Conservation (phyloP, 2,797 vertebrate genomes). For the Loris lydekkerianus region DNA sequence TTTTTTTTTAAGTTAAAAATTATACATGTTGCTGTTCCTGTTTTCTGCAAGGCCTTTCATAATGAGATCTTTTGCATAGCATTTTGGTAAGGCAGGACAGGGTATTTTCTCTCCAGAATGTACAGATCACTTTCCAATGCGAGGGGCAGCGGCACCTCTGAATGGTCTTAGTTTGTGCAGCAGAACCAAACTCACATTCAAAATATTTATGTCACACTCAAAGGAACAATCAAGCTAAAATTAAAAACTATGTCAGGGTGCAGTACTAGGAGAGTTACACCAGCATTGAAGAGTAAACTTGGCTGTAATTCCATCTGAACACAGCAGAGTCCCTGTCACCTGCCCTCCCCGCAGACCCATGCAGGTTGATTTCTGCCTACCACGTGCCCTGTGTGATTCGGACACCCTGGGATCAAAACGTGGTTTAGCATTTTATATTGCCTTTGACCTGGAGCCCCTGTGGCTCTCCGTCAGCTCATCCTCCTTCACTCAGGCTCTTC, state of each 20-base stretch:
- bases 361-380: not conserved
- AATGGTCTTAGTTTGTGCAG: not conserved
- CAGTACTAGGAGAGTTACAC: not conserved
- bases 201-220: not conserved
- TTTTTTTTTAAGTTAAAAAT: slow-evolving; percentile 5
- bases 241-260: not conserved
- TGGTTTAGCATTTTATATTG: not conserved
- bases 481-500: not conserved
- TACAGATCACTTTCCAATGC: not conserved
- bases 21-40: not conserved
- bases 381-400: not conserved
- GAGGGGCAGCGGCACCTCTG: not conserved
- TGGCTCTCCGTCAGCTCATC: not conserved
- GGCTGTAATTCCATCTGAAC: not conserved
- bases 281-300: not conserved
- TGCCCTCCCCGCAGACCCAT: not conserved
- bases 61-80: not conserved
- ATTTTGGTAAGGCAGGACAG: not conserved
- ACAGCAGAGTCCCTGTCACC: not conserved
- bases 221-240: not conserved
- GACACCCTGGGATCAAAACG: not conserved
- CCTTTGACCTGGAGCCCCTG: not conserved
- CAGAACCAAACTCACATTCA: not conserved
- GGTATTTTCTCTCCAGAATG: not conserved
- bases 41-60: slow-evolving; percentile 16